These are phyloP conservation scores for Poeciliopsis paucimaculata DNA, from an alignment of 2,797 vertebrate genomes.

Conservation along the genomic window DNA sequence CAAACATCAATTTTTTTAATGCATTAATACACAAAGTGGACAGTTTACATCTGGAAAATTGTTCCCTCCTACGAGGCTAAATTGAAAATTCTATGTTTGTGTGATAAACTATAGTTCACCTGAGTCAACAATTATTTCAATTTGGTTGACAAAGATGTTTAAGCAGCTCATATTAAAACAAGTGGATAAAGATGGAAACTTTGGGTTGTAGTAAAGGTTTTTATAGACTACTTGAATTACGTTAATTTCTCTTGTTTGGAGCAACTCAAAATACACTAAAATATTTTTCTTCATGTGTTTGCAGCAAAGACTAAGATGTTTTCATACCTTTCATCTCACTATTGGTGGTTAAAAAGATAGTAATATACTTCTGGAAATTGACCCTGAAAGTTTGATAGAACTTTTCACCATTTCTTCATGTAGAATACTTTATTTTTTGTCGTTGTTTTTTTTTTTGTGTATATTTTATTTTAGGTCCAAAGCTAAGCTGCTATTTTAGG, in stretches of 20 bases:
- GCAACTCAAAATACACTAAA: background rate
- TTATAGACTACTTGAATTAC: background rate
- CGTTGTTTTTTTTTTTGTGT: too few species aligned
- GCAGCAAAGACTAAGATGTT: background rate
- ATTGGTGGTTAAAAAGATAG: background rate
- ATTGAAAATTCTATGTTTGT: background rate
- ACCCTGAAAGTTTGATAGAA: background rate
- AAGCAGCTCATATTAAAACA: background rate
- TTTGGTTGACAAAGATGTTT: background rate
- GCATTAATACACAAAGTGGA: background rate
- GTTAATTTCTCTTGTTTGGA: background rate
- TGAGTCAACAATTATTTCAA: background rate
- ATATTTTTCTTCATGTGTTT: background rate
- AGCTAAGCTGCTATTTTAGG: background rate
- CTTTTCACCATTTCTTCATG: background rate
- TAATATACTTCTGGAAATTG: background rate
- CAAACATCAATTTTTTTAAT: too few species aligned
- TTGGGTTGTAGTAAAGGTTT: background rate
- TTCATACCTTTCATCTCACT: background rate
- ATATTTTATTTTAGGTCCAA: background rate
- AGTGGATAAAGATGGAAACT: background rate
- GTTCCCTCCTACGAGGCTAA: background rate
- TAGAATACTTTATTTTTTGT: background rate
- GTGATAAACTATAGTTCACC: background rate
- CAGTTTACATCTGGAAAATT: background rate